Percentiles rank a stretch among this genome's conserved stretches.
These are phyloP conservation scores for Oegoconia quadripuncta DNA, from an alignment of 2,888 invertebrate species.

Conservation along the genomic window DNA sequence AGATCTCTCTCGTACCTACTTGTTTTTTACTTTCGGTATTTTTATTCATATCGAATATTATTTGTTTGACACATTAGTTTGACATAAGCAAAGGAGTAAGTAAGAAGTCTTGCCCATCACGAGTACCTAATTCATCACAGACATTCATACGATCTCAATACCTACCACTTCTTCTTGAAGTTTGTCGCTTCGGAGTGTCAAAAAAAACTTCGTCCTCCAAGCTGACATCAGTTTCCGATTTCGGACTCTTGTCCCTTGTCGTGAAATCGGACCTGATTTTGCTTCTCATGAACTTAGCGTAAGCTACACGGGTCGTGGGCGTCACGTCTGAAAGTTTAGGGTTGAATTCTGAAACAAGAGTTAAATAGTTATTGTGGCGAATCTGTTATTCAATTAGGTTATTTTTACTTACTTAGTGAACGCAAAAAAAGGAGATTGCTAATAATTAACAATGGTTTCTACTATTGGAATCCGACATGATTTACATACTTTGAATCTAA, in stretches of 20 bases:
- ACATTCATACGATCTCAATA: too few species aligned
- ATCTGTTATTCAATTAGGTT: neutral
- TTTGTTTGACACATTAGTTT: too few species aligned
- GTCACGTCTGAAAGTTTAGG: constrained; percentile 87
- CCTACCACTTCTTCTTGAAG: constrained; percentile 36
- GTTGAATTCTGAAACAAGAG: constrained; percentile 83
- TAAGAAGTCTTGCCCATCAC: too few species aligned
- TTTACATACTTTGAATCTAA: too few species aligned
- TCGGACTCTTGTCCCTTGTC: constrained; percentile 27
- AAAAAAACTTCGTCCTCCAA: constrained; percentile 56
- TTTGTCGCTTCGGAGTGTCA: constrained; percentile 39
- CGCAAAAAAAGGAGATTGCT: neutral
- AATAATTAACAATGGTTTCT: too few species aligned
- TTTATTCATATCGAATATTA: too few species aligned
- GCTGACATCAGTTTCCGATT: constrained; percentile 37
- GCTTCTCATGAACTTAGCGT: constrained; percentile 91
- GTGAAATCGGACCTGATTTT: constrained; percentile 81
- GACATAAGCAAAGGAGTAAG: too few species aligned
- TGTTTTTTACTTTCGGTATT: too few species aligned
- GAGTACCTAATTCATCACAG: too few species aligned
- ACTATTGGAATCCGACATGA: too few species aligned
- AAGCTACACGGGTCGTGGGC: constrained; percentile 89
- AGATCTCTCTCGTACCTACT: too few species aligned
- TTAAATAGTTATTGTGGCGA: neutral
- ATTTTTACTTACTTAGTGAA: neutral